Evolutionary conservation across 2,113 vertebrate species (phyloP), one percentile per base, ranked within the genome.

Genomic region (Caranx ignobilis): DNA sequence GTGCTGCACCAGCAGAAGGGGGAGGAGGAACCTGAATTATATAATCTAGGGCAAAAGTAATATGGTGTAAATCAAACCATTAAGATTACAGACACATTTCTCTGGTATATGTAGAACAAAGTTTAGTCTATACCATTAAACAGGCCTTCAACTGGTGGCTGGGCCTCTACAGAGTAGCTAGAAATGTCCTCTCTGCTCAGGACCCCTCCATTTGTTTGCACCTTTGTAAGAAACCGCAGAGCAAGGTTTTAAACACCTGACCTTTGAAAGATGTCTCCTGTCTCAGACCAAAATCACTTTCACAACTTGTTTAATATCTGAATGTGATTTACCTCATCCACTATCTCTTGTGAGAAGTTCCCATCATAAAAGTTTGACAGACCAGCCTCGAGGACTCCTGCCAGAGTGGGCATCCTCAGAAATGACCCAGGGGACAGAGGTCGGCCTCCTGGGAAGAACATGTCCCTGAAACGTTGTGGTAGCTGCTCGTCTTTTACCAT

Each of bases 271-370:
- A 56, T 15, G 39, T 41, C 6, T 41, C 8, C 2, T 57, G 8
- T 47, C 21, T 16, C 5, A 62, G 32, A 65, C 16, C 5, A 21
- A 60, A 45, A 45, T 54, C 8, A 8, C 19, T 18, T 64, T 48
- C 18, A 62, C 21, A 47, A 47, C 5, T 4, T 12, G 19, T 39
- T 54, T 31, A 2, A 39, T 18, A 18, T 45, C 0, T 67, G 2
- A 0, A 45, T 35, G 16, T n/a, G 6, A 31, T n/a, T 75, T 71
- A 97, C 96, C 95, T 97, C 96, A 0, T 95, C 91, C 77, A 95
- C 91, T 2, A 97, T 96, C 91, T 97, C 97, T 77, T 95, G 92
- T 0, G 96, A 96, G 71, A 97, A 3, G 77, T 96, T 96, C 16
- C 96, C 94, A 0, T 71, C 79, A 79, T 97, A 97, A 93, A 97